phyloP scores from a whole-genome alignment of 2,797 vertebrate genomes.

The Pitangus sulphuratus region DNA sequence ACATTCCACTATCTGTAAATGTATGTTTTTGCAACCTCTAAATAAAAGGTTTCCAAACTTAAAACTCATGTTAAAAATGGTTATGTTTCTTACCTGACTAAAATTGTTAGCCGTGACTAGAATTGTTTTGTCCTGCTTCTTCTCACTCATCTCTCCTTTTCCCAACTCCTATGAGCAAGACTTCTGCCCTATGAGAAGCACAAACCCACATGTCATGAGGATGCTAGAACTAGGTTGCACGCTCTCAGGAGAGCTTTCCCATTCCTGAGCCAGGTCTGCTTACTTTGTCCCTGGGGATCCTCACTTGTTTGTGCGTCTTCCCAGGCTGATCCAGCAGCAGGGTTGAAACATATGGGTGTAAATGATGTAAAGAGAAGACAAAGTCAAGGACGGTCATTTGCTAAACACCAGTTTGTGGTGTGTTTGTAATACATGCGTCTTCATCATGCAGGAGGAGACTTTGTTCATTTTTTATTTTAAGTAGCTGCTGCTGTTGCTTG shows the following conservation, averaged over 20 bases:
- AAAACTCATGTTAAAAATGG: not conserved
- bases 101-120: not conserved
- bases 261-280: not conserved
- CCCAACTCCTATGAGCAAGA: not conserved
- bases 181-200: not conserved
- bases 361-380: not conserved
- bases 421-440: not conserved
- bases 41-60: not conserved
- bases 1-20: not conserved
- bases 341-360: not conserved
- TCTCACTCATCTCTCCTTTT: not conserved
- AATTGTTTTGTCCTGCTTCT: not conserved
- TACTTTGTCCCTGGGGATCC: not conserved
- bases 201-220: not conserved
- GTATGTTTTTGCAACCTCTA: not conserved
- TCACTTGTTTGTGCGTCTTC: not conserved
- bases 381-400: not conserved
- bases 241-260: not conserved
- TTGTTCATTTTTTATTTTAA: not conserved
- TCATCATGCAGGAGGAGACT: not conserved
- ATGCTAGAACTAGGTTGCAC: not conserved
- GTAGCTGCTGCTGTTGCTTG: not conserved
- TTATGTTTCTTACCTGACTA: not conserved
- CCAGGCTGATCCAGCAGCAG: not conserved
- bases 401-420: not conserved